These are phyloP conservation scores for Zaprionus kolodkinae DNA, from an alignment of 1,140 invertebrate genomes.

Conservation along the genomic window DNA sequence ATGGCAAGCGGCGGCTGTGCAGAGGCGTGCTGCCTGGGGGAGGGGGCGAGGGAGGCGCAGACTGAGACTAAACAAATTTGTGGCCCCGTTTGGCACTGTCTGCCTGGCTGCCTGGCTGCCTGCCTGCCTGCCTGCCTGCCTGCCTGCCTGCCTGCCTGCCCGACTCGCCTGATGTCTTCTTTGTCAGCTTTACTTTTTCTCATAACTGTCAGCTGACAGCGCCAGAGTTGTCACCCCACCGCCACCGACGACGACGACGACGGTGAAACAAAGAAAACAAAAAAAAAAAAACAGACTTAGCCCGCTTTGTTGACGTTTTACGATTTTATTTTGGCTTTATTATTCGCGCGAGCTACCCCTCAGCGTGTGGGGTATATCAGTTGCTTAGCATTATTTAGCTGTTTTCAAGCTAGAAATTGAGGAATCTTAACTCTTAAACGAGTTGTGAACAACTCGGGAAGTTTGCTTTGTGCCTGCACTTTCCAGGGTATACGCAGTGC, in stretches of 20 bases:
- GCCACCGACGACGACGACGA: background rate
- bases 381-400: background rate
- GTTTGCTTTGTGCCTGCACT: background rate
- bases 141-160: background rate
- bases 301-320: slow-evolving; percentile 40
- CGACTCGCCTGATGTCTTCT: slow-evolving; percentile 61
- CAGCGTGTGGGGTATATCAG: background rate
- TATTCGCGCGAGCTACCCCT: slow-evolving; percentile 1
- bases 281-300: slow-evolving; percentile 16
- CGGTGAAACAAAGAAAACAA: background rate
- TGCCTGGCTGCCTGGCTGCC: slow-evolving; percentile 6
- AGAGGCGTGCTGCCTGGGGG: background rate
- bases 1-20: slow-evolving; percentile 58
- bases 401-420: background rate
- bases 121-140: too few species aligned
- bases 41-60: slow-evolving; percentile 18
- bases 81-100: slow-evolving; percentile 44
- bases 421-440: background rate
- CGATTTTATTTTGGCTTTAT: slow-evolving; percentile 17
- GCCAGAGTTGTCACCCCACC: slow-evolving; percentile 63
- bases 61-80: slow-evolving; percentile 81
- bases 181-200: slow-evolving; percentile 82
- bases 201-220: slow-evolving; percentile 80
- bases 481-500: slow-evolving; percentile 5
- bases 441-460: too few species aligned